Conservation (phyloP, 2,888 invertebrate genomes). For the Junonia oenone region DNA sequence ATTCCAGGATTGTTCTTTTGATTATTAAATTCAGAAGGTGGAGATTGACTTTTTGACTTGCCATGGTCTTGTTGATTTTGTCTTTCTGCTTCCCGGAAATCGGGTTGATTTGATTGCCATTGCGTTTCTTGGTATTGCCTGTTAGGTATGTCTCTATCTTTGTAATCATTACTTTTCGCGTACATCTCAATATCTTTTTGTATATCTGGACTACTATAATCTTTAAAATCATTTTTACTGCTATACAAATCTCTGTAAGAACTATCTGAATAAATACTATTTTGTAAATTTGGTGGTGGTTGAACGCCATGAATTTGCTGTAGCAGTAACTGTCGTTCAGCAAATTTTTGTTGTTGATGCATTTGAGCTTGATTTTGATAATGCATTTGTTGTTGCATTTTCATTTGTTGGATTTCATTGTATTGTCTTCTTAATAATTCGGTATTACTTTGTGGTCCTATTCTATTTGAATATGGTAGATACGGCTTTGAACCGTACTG, state of each 20-base stretch:
- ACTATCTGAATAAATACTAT: constrained; percentile 70
- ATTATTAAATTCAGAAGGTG: constrained; percentile 54
- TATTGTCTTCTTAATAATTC: constrained; percentile 80
- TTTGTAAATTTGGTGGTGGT: constrained; percentile 71
- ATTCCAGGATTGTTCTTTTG: constrained; percentile 51
- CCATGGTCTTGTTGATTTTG: constrained; percentile 54
- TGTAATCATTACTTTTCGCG: constrained; percentile 61
- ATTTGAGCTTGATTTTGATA: constrained; percentile 82
- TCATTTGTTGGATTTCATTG: constrained; percentile 82
- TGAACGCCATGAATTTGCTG: constrained; percentile 81
- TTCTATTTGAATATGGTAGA: constrained; percentile 72
- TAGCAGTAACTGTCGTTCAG: constrained; percentile 80
- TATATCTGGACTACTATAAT: constrained; percentile 60
- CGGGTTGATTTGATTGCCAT: constrained; percentile 61
- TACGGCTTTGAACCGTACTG: constrained; percentile 72
- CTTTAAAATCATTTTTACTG: constrained; percentile 67
- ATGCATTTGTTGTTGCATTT: constrained; percentile 81
- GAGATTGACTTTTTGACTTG: constrained; percentile 55
- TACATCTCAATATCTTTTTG: constrained; percentile 63
- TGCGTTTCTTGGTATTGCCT: constrained; percentile 61
- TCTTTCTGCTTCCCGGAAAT: constrained; percentile 56
- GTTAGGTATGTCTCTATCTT: constrained; percentile 60
- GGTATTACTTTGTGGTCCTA: constrained; percentile 79
- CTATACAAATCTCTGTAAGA: constrained; percentile 70
- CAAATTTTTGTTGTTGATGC: constrained; percentile 83